Evolutionary conservation across 64 coral and sea anemone species (phyloP).

Genomic region (Porites australiensis): DNA sequence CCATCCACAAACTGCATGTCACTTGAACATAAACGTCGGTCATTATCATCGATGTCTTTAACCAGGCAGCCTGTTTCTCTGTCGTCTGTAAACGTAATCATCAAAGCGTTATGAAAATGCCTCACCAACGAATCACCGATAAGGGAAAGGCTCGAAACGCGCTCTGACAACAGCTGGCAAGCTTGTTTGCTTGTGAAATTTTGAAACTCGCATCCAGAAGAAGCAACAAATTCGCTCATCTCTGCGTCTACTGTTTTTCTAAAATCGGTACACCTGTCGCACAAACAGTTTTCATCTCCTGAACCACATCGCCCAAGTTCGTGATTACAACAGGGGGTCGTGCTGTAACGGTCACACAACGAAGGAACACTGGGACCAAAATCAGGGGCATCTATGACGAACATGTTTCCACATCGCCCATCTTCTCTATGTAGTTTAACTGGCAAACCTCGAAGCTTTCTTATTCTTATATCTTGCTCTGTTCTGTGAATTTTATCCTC

Average conservation of each 20-base stretch:
- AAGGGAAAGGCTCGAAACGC: slow-evolving; percentile 55
- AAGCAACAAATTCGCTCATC: slow-evolving; percentile 15
- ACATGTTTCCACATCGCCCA: slow-evolving; percentile 55
- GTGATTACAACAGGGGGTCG: slow-evolving; percentile 10
- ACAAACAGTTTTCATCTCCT: not conserved
- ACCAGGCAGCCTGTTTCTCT: slow-evolving; percentile 26
- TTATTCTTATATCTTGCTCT: slow-evolving; percentile 38
- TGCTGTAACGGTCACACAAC: not conserved
- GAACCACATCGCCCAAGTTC: not conserved
- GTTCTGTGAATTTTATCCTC: not conserved
- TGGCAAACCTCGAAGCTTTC: slow-evolving; percentile 60
- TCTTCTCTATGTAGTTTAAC: slow-evolving; percentile 26
- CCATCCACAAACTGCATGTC: slow-evolving; percentile 88
- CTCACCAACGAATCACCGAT: slow-evolving; percentile 85
- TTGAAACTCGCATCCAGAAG: slow-evolving; percentile 21
- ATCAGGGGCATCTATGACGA: slow-evolving; percentile 34
- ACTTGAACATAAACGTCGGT: slow-evolving; percentile 39
- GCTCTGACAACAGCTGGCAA: slow-evolving; percentile 51
- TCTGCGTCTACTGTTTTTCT: slow-evolving; percentile 1
- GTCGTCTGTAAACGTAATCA: slow-evolving; percentile 77
- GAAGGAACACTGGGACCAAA: slow-evolving; percentile 51
- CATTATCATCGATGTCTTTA: slow-evolving; percentile 36
- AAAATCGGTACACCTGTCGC: slow-evolving; percentile 8
- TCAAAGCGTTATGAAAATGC: slow-evolving; percentile 71
- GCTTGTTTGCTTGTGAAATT: slow-evolving; percentile 31